Base-by-base conservation (phyloP, 2,113 vertebrate genomes). In the Catagonus wagneri region DNA sequence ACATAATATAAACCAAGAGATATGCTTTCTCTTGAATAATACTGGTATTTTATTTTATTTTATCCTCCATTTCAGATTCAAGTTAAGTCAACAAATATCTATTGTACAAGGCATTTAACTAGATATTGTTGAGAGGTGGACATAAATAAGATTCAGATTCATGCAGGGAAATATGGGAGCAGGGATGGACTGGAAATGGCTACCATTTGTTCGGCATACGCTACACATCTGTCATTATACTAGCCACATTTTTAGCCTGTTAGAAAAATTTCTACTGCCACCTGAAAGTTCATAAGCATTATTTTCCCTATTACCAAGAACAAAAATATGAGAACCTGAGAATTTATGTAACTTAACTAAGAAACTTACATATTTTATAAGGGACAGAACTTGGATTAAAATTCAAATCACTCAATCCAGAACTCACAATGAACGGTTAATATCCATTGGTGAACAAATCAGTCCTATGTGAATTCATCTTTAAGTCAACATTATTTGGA, bases 11-110 rank as follows among this genome's bases (percentile, higher is more conserved):
- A 72, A 83, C 4, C 23, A 54, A 78, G 32, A 8, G 11, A 61
- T 90, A 56, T 17, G 3, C 74, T 75, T 92, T 84, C 7, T 95
- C 10, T 75, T 94, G 1, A 87, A 93, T 95, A 85, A 65, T 61
- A 4, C 16, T 90, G 27, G 0, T 39, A 34, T 74, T 90, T 91
- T 91, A n/a, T 74, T 90, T 91, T 91, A n/a, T 94, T 61, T 65
- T 17, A 92, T 71, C 19, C 11, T 75, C 11, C 89, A 20, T 50
- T 97, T 92, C 27, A 66, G 14, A n/a, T 63, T 93, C 25, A 75
- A 39, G 3, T 88, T 6, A 63, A n/a, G 61, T 81, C 19, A 66
- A 54, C 14, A 81, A 89, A 83, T 7, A 74, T 34, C 69, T 68
- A 52, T 6, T 78, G 9, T 19, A 34, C 1, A 65, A 85, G 22